Evolutionary conservation across 2,797 vertebrate species (phyloP).

Genomic region (Chrosomus eos): DNA sequence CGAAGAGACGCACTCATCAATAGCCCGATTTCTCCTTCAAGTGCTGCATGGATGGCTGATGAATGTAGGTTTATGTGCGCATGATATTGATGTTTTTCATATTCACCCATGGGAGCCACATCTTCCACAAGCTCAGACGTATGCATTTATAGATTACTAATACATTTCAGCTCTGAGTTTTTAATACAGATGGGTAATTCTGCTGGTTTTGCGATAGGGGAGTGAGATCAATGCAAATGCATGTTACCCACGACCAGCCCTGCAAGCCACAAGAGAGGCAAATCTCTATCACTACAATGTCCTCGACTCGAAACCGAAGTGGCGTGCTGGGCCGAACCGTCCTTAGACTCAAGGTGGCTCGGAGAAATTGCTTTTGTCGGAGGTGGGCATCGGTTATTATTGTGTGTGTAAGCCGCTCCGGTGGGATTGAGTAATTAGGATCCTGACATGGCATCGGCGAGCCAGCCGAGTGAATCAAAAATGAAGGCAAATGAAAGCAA

Average conservation of each 20-base stretch:
- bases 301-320: constrained; percentile 23
- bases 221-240: constrained; percentile 26
- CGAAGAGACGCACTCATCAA: constrained; percentile 43
- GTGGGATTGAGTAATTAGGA: constrained; percentile 70
- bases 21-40: constrained; percentile 56
- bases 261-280: constrained; percentile 10
- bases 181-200: constrained; percentile 54
- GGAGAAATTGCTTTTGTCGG: constrained; percentile 71
- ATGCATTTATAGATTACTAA: constrained; percentile 59
- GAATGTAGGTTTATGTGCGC: constrained; percentile 47
- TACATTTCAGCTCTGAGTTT: constrained; percentile 43
- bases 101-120: constrained; percentile 50
- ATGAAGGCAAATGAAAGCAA: constrained; percentile 70
- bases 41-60: constrained; percentile 36
- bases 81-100: constrained; percentile 52
- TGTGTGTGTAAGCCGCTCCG: constrained; percentile 64
- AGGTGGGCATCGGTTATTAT: constrained; percentile 66
- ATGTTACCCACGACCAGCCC: constrained; percentile 28
- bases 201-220: constrained; percentile 20
- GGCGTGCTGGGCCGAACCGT: constrained; percentile 50
- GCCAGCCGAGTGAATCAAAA: constrained; percentile 65
- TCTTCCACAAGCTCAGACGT: constrained; percentile 40
- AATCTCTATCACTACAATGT: constrained; percentile 42
- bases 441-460: constrained; percentile 66
- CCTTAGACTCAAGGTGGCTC: constrained; percentile 65